A percentile compares a stretch with the other conserved stretches of the same genome.
phyloP scores from a whole-genome alignment of 2,888 invertebrate species.

The Sericinus montela region DNA sequence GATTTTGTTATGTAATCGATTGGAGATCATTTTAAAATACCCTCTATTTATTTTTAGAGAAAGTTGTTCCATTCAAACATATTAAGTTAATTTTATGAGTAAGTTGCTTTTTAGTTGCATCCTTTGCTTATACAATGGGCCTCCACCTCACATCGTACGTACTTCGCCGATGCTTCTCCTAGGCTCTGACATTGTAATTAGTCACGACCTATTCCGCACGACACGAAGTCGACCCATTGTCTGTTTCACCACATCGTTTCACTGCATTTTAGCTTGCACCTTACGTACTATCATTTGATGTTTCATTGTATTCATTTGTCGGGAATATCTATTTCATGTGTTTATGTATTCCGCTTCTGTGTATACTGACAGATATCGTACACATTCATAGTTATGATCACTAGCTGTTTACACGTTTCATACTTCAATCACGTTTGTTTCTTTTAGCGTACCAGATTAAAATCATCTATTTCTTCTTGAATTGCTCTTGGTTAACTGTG shows the following conservation, averaged over 20 bases:
- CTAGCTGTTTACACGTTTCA: conserved; percentile 10
- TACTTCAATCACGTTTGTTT: conserved; percentile 10
- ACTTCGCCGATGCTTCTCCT: conserved; percentile 2
- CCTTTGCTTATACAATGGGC: conserved; percentile 6
- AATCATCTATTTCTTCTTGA: conserved; percentile 2
- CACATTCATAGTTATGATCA: conserved; percentile 6
- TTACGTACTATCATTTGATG: conserved; percentile 30
- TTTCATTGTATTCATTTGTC: conserved; percentile 24
- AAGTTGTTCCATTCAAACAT: no score
- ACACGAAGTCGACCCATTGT: conserved; percentile 75
- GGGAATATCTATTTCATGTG: neutral
- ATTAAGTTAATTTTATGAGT: no score
- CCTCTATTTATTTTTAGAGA: no score
- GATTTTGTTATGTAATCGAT: neutral
- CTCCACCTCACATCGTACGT: neutral
- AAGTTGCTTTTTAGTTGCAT: neutral
- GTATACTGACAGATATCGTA: conserved; percentile 34
- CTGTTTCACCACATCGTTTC: conserved; percentile 42
- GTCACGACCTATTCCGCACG: conserved; percentile 47
- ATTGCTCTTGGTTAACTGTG: conserved; percentile 2
- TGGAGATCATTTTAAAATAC: no score
- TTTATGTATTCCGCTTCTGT: conserved; percentile 32
- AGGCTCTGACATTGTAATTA: conserved; percentile 17
- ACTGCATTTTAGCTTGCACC: conserved; percentile 30
- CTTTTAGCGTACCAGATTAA: conserved; percentile 4